phyloP scores from a whole-genome alignment of 2,797 vertebrate species.

The Brachyrhaphis roseni region DNA sequence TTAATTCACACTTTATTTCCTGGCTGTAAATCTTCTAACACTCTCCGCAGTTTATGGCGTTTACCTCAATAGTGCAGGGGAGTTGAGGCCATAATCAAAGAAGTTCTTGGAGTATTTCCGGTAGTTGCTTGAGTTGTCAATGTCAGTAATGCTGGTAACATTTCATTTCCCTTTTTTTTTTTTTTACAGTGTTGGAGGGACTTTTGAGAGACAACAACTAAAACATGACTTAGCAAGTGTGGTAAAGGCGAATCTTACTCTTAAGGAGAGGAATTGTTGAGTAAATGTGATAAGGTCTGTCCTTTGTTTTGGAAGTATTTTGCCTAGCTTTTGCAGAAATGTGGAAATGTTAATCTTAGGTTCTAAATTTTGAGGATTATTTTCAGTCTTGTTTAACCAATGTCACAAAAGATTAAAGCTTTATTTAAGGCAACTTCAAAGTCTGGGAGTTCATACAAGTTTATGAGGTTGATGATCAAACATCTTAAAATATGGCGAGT shows the following conservation, averaged over 20 bases:
- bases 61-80: conserved; percentile 3
- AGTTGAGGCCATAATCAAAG: conserved; percentile 14
- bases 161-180: neutral
- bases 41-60: conserved; percentile 17
- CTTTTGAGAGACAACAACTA: neutral
- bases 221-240: neutral
- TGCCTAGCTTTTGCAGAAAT: neutral
- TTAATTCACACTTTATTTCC: conserved; percentile 45
- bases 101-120: conserved; percentile 7
- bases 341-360: neutral
- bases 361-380: neutral
- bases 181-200: neutral
- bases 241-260: neutral
- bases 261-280: neutral
- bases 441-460: neutral
- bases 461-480: too few species aligned
- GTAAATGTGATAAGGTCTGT: neutral
- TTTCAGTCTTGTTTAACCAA: neutral
- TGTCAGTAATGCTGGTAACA: conserved; percentile 7
- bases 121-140: conserved; percentile 10
- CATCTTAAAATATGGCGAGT: neutral
- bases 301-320: neutral
- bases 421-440: neutral
- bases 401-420: neutral
- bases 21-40: conserved; percentile 30